Percentiles rank a stretch among this genome's conserved stretches.
phyloP scores from a whole-genome alignment of 2,888 invertebrate species.

The Pollenia angustigena region DNA sequence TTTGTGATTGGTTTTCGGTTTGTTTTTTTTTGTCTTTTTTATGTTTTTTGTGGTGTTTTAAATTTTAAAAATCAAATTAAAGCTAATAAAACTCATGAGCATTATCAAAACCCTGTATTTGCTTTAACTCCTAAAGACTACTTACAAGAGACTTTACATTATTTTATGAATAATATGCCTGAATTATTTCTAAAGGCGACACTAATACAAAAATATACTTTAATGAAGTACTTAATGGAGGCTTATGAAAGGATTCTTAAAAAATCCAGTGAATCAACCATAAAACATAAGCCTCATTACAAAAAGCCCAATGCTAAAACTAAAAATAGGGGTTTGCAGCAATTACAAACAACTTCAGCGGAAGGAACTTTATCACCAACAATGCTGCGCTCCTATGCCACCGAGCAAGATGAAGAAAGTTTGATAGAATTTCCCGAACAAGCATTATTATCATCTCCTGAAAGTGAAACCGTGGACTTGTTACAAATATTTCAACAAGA shows the following conservation, averaged over 20 bases:
- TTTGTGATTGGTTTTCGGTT: slow-evolving; percentile 35
- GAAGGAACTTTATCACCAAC: neutral
- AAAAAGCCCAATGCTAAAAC: neutral
- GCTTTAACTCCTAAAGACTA: slow-evolving; percentile 75
- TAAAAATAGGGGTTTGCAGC: neutral
- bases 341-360: neutral
- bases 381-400: neutral
- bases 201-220: slow-evolving; percentile 71
- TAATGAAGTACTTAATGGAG: slow-evolving; percentile 74
- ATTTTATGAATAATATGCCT: slow-evolving; percentile 72
- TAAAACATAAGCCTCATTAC: neutral
- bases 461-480: slow-evolving; percentile 13
- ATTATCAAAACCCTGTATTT: slow-evolving; percentile 53
- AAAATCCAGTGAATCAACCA: neutral
- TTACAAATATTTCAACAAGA: slow-evolving; percentile 49
- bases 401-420: neutral
- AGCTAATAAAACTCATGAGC: slow-evolving; percentile 25
- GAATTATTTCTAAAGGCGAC: slow-evolving; percentile 64
- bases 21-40: slow-evolving; percentile 46
- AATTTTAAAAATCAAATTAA: slow-evolving; percentile 8
- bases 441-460: neutral
- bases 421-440: neutral
- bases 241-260: slow-evolving; percentile 69
- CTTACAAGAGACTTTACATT: slow-evolving; percentile 72
- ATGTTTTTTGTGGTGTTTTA: neutral